Percentiles rank a stretch among this genome's conserved stretches.
Conservation (phyloP, 2,888 invertebrate genomes). For the Hypercompe scribonia region DNA sequence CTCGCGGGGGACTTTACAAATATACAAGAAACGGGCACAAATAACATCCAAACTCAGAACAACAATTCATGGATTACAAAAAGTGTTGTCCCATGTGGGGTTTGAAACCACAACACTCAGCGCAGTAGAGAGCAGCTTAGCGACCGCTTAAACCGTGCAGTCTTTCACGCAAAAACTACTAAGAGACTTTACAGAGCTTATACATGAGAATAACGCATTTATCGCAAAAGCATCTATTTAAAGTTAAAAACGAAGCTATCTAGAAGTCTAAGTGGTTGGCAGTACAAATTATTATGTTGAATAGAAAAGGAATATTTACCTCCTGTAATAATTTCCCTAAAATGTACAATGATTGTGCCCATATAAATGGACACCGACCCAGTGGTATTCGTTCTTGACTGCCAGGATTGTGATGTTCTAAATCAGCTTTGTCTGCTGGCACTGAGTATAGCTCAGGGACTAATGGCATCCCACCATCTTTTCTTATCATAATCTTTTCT, state of each 20-base stretch:
- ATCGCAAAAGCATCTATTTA: no score
- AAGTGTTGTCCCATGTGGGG: no score
- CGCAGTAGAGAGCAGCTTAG: no score
- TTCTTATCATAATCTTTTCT: constrained; percentile 93
- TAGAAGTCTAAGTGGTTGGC: not conserved
- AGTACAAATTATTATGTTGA: not conserved
- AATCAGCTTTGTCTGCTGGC: constrained; percentile 92
- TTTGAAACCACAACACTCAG: no score
- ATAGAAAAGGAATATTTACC: constrained; percentile 81
- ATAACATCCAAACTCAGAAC: no score
- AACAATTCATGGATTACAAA: no score
- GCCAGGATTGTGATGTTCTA: constrained; percentile 96
- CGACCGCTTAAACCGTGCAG: no score
- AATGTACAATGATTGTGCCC: constrained; percentile 99
- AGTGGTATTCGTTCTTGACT: constrained; percentile 94
- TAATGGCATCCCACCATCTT: constrained; percentile 94
- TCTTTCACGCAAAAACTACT: no score
- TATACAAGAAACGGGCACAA: no score
- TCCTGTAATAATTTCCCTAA: constrained; percentile 97
- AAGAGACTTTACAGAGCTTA: no score
- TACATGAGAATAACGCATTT: no score
- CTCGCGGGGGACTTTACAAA: no score
- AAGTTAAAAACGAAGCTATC: not conserved
- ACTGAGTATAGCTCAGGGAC: constrained; percentile 98
- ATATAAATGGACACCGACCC: constrained; percentile 97